Percentiles rank a stretch among this genome's conserved stretches.
Conservation (phyloP, 1,140 invertebrate species). For the Drosophila murphyi region DNA sequence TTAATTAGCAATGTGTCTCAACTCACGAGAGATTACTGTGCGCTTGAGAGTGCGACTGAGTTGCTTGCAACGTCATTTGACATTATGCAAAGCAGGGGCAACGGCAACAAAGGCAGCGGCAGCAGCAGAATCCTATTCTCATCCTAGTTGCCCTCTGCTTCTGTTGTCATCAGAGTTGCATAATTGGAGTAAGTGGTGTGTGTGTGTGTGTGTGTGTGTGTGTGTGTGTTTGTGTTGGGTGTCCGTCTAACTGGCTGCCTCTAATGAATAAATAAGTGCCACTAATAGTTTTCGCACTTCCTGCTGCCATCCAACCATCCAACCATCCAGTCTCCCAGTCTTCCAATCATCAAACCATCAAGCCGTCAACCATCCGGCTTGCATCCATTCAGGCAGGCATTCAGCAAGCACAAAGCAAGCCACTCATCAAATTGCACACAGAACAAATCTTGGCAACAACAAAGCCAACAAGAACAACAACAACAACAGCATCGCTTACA, state of each 20-base stretch:
- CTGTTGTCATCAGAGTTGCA: slow-evolving; percentile 37
- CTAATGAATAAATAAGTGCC: slow-evolving; percentile 83
- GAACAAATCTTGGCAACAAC: slow-evolving; percentile 33
- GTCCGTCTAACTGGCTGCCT: slow-evolving; percentile 73
- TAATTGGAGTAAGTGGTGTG: slow-evolving; percentile 63
- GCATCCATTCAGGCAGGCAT: slow-evolving; percentile 24
- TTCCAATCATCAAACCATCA: slow-evolving; percentile 27
- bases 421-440: slow-evolving; percentile 57
- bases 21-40: neutral
- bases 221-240: slow-evolving; percentile 50
- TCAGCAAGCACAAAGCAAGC: slow-evolving; percentile 26
- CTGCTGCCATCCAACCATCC: slow-evolving; percentile 51
- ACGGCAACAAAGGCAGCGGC: slow-evolving; percentile 23
- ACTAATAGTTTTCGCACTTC: slow-evolving; percentile 83
- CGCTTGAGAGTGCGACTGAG: slow-evolving; percentile 15
- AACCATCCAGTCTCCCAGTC: slow-evolving; percentile 53
- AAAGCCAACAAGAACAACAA: slow-evolving; percentile 19
- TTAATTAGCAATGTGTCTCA: neutral
- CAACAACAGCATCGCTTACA: slow-evolving; percentile 20
- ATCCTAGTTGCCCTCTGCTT: neutral
- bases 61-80: slow-evolving; percentile 36
- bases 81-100: slow-evolving; percentile 63
- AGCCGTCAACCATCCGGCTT: slow-evolving; percentile 44
- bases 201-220: slow-evolving; percentile 15
- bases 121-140: slow-evolving; percentile 50